Conservation (phyloP, 2,113 vertebrate genomes). For the Prionailurus bengalensis region DNA sequence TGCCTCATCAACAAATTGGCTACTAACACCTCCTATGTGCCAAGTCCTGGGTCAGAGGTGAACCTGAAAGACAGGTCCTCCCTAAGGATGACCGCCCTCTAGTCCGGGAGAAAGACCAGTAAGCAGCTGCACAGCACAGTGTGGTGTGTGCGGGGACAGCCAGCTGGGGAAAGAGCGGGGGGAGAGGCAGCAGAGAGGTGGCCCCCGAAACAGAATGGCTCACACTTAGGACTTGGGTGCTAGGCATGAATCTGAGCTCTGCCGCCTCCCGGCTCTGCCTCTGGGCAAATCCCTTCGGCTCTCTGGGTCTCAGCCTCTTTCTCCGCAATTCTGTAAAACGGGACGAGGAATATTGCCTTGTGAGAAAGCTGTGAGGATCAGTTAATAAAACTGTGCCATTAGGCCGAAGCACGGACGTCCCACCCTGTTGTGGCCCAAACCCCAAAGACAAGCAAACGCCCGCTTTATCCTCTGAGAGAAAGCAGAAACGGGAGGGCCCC, state of each 20-base stretch:
- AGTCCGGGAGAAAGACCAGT: neutral
- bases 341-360: accelerated
- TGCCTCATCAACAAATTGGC: neutral
- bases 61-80: too few species aligned
- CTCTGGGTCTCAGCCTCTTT: neutral
- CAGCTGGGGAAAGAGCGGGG: accelerated
- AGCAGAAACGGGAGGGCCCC: neutral
- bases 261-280: neutral
- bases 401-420: accelerated
- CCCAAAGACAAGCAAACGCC: neutral
- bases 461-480: neutral
- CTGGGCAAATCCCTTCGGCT: neutral
- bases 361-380: accelerated
- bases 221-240: neutral
- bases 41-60: neutral
- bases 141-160: neutral
- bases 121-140: neutral
- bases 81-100: accelerated
- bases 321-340: neutral
- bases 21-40: neutral
- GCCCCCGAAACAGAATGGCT: neutral
- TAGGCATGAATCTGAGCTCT: neutral
- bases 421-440: accelerated
- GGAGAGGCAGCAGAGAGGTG: accelerated
- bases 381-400: accelerated